Evolutionary conservation across 2,113 vertebrate species (phyloP).

Genomic region (Hemichromis elongatus): DNA sequence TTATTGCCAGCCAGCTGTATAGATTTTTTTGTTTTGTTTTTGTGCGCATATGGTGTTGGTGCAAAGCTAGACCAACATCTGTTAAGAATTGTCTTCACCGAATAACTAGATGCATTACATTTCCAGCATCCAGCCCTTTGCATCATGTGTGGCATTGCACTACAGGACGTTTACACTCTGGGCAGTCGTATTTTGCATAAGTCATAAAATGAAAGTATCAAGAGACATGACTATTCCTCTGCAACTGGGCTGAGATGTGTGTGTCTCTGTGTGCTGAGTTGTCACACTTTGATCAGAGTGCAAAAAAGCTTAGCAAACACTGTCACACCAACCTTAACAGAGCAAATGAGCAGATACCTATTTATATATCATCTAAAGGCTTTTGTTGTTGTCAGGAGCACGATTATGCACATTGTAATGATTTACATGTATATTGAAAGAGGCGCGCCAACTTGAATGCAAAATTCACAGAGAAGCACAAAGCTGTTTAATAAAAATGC

Average conservation of each 20-base stretch:
- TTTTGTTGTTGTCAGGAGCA: conserved; percentile 3
- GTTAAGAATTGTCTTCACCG: conserved; percentile 21
- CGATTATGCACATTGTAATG: conserved; percentile 22
- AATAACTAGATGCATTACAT: not conserved
- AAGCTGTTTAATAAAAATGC: conserved; percentile 13
- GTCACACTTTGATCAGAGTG: not conserved
- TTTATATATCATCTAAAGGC: not conserved
- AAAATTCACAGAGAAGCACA: not conserved
- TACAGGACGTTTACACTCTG: conserved; percentile 5
- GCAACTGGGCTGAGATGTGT: not conserved
- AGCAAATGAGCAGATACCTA: conserved; percentile 12
- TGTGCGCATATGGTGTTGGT: not conserved
- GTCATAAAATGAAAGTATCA: not conserved
- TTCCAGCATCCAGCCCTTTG: not conserved
- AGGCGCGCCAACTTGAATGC: not conserved
- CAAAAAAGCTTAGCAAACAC: not conserved
- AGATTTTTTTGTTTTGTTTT: not conserved
- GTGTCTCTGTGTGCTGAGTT: not conserved
- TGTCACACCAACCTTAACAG: not conserved
- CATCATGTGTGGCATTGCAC: conserved; percentile 1
- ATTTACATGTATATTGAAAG: conserved; percentile 32
- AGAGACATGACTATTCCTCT: not conserved
- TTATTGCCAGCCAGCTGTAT: conserved; percentile 6
- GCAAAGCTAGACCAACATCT: conserved; percentile 29
- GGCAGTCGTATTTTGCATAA: not conserved